Base-by-base conservation (phyloP, 2,797 vertebrate species). In the Acanthurus leucopareius region DNA sequence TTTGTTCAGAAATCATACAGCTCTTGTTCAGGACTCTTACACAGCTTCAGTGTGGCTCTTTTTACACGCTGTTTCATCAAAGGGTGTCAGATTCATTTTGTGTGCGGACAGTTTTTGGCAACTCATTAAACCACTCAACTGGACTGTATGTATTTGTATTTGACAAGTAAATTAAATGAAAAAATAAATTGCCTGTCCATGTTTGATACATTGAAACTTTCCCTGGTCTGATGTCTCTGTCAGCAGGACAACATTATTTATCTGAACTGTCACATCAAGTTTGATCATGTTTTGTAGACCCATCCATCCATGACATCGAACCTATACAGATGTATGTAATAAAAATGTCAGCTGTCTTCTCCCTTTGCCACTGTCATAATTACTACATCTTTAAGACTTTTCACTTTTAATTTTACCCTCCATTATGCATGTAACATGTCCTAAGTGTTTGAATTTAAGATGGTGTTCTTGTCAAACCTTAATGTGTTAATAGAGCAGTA, bases 31-130 rank as follows among this genome's bases (percentile, higher is more conserved):
- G 54, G 54, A 64, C 76, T 16, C 15, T 32, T 15, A 7, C n/a
- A 40, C 52, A 7, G 25, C 16, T 59, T 48, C 40, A 52, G 54
- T 25, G 32, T 3, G 13, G 13, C 38, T 32, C 63, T 25, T 45
- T 82, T 77, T 3, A 56, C 4, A 57, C 32, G 20, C 16, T 25
- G 68, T n/a, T 22, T 35, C 20, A 59, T 22, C 13, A 0, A 47
- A 71, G 59, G 22, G 14, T 56, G 67, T 77, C 59, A 63, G 35
- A 61, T 66, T 48, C 3, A 48, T 71, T 74, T 75, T 7, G 16
- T 8, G 10, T n/a, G 49, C 47, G 58, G 42, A 48, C 25, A 22
- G 56, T 42, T 28, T 16, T 22, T 17, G 58, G 20, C 3, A 57
- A 62, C 61, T 35, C 42, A 56, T 19, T n/a, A 59, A 60, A 25